phyloP scores from a whole-genome alignment of 2,797 vertebrate species.

The Enteromius viviparus region DNA sequence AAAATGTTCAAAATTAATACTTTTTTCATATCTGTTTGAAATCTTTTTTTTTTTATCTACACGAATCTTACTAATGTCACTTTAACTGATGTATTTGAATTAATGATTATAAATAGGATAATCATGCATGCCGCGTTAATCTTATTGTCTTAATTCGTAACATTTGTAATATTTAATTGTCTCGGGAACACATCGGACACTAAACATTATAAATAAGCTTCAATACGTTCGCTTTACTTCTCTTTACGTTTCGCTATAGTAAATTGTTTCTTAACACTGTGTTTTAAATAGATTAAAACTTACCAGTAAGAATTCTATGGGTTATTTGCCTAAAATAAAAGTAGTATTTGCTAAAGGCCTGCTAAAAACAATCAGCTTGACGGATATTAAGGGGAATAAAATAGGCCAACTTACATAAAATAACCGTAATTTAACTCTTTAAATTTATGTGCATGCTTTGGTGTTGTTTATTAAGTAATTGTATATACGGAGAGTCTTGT shows the following conservation, averaged over 20 bases:
- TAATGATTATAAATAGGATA: neutral
- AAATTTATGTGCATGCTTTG: neutral
- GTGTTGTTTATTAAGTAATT: constrained; percentile 16
- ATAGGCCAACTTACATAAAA: neutral
- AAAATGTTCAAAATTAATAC: neutral
- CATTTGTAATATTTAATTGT: constrained; percentile 2
- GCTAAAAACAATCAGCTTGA: constrained; percentile 12
- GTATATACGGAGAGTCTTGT: neutral
- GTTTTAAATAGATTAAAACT: neutral
- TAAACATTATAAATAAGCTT: neutral
- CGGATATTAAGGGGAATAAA: neutral
- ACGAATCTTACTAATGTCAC: neutral
- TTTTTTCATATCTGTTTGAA: neutral
- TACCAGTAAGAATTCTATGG: neutral
- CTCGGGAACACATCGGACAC: neutral
- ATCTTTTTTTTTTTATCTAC: neutral
- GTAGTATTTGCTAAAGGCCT: constrained; percentile 13
- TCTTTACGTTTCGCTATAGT: neutral
- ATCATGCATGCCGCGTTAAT: neutral
- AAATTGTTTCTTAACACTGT: neutral
- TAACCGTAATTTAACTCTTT: neutral
- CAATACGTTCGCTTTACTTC: neutral
- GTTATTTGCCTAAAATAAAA: neutral
- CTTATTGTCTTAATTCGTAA: constrained; percentile 7
- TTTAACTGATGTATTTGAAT: neutral